Percentiles rank a stretch among this genome's conserved stretches.
Evolutionary conservation across 1,140 invertebrate genomes (phyloP).

Genomic region (Charaxes varanes): DNA sequence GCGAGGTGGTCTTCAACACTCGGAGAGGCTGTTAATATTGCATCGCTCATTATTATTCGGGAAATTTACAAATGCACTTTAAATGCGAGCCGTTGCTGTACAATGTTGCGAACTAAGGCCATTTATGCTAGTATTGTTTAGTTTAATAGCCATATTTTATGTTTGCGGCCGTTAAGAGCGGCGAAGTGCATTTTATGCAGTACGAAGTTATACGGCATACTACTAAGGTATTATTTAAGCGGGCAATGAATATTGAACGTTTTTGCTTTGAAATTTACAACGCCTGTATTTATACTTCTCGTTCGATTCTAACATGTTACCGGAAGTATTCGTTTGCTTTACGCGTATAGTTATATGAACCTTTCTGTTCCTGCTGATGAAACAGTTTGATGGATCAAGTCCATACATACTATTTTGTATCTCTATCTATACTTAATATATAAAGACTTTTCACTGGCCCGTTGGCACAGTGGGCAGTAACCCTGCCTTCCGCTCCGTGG

Average conservation of each 20-base stretch:
- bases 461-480: too few species aligned
- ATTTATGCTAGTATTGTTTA: conserved; percentile 40
- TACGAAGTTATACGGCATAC: conserved; percentile 16
- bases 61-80: conserved; percentile 28
- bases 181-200: conserved; percentile 33
- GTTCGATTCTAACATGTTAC: conserved; percentile 12
- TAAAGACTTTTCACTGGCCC: too few species aligned
- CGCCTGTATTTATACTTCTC: conserved; percentile 12
- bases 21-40: conserved; percentile 20
- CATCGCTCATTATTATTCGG: conserved; percentile 24
- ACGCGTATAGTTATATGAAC: too few species aligned
- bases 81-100: conserved; percentile 23
- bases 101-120: conserved; percentile 36
- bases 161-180: conserved; percentile 32
- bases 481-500: too few species aligned
- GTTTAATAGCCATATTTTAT: conserved; percentile 44
- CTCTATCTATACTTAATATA: too few species aligned
- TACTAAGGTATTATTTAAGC: conserved; percentile 28
- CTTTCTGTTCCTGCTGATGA: too few species aligned
- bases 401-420: too few species aligned
- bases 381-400: too few species aligned
- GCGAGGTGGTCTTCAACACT: conserved; percentile 42
- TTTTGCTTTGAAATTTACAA: conserved; percentile 20
- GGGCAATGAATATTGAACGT: conserved; percentile 20
- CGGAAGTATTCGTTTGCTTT: conserved; percentile 13